A percentile compares a stretch with the other conserved stretches of the same genome.
phyloP scores from a whole-genome alignment of 2,113 vertebrate genomes.

The Gadus chalcogrammus region DNA sequence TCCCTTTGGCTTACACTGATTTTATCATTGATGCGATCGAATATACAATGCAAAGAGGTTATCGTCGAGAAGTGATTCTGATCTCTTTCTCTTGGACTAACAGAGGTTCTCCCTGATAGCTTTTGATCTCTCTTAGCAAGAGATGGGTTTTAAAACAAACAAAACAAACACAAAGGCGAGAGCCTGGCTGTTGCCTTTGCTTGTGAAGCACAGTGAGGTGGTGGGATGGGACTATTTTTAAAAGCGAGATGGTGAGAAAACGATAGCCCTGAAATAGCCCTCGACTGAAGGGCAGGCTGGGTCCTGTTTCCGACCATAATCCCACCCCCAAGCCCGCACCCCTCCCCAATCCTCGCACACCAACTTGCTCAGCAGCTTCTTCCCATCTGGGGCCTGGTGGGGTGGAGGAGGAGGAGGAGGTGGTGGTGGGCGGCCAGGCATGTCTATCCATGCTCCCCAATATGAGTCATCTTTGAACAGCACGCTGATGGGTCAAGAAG shows the following conservation, averaged over 20 bases:
- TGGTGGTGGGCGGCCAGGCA: slow-evolving; percentile 26
- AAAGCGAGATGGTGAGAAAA: slow-evolving; percentile 54
- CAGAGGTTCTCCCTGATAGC: slow-evolving; percentile 3
- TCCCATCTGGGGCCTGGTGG: slow-evolving; percentile 11
- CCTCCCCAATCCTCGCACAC: slow-evolving; percentile 14
- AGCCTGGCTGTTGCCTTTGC: slow-evolving; percentile 62
- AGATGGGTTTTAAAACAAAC: slow-evolving; percentile 61
- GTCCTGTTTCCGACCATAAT: slow-evolving; percentile 62
- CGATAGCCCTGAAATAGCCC: slow-evolving; percentile 65
- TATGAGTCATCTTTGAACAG: slow-evolving; percentile 28
- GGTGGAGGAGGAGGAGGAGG: not conserved
- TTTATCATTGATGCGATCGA: no score
- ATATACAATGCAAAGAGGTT: not conserved
- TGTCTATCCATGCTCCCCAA: slow-evolving; percentile 31
- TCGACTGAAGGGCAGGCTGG: slow-evolving; percentile 37
- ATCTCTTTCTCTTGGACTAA: not conserved
- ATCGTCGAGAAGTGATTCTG: not conserved
- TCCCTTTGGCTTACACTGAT: not conserved
- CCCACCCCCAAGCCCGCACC: slow-evolving; percentile 5
- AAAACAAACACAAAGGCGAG: slow-evolving; percentile 47
- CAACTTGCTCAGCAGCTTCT: slow-evolving; percentile 59
- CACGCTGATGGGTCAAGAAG: slow-evolving; percentile 29
- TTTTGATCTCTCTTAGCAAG: slow-evolving; percentile 43
- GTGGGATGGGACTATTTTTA: slow-evolving; percentile 67
- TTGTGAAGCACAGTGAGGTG: slow-evolving; percentile 35